Evolutionary conservation across 2,797 vertebrate genomes (phyloP).

Genomic region (Tapera naevia): DNA sequence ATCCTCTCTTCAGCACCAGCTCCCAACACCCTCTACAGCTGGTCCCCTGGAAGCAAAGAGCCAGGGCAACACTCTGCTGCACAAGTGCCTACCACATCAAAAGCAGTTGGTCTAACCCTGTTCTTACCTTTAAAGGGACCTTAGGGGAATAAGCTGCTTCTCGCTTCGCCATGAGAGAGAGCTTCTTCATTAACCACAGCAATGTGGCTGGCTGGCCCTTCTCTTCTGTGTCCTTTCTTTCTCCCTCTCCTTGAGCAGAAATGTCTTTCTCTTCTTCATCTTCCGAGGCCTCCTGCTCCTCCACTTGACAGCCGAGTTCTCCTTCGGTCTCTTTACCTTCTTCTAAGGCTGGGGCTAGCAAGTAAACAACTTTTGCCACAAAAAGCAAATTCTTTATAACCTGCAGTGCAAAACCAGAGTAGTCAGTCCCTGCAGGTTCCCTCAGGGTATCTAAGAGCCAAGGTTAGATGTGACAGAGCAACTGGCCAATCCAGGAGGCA

Average conservation of each 20-base stretch:
- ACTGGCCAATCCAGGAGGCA: background rate
- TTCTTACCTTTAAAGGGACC: conserved; percentile 86
- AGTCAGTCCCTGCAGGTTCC: background rate
- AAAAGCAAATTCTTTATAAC: conserved; percentile 96
- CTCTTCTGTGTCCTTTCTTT: conserved; percentile 49
- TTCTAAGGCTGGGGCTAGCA: conserved; percentile 83
- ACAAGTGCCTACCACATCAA: background rate
- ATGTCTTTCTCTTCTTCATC: background rate
- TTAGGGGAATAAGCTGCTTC: conserved; percentile 91
- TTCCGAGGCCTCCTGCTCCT: background rate
- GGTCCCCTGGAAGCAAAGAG: background rate
- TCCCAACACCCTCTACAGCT: background rate
- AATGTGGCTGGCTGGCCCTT: conserved; percentile 79
- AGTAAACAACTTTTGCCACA: conserved; percentile 90
- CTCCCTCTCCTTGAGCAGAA: conserved; percentile 17
- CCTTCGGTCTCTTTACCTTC: background rate
- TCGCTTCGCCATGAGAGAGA: conserved; percentile 86
- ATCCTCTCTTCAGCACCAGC: background rate
- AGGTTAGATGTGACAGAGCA: background rate
- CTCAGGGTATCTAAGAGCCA: background rate
- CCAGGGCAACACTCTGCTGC: background rate
- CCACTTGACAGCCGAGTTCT: background rate
- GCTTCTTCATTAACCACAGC: conserved; percentile 91
- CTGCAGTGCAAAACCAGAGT: conserved; percentile 68
- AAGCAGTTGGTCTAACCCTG: background rate